Evolutionary conservation across 2,888 invertebrate genomes (phyloP), one percentile per base, ranked within the genome.

Genomic region (Spatulosminthurus flaviceps): DNA sequence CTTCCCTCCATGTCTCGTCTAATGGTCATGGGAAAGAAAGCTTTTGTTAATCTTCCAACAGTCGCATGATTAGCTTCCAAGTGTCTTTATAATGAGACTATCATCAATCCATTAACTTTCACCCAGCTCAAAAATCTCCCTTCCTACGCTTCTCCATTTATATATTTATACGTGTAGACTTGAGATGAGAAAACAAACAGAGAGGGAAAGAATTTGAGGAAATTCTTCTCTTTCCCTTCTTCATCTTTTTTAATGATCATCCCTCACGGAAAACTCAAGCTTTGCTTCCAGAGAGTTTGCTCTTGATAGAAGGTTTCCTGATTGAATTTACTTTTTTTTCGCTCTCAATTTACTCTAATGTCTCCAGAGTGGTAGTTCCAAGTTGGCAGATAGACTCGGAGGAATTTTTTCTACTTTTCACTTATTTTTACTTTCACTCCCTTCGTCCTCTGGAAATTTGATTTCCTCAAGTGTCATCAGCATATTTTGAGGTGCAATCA

Each of bases 261-360:
- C 34, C 34, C 34, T 34, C n/a, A n/a, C 5, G 34, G 34, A 34
- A 34, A 34, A 34, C 34, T 34, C 5, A 34, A 34, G 34, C 34
- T 34, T 9, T 34, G 34, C 34, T 34, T 51, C 9, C n/a, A n/a
- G 16, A n/a, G n/a, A 16, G 1, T 51, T n/a, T 13, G 2, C 51
- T 51, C 16, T 2, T 51, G 19, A 51, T 19, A 51, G 51, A 13
- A 51, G 51, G 16, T 51, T 51, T 51, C 1, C 1, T 75, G 64
- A 75, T 75, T 75, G 70, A 71, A 70, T 71, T 78, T 78, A 19
- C 34, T 2, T 78, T 60, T 78, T 70, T 70, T 76, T 67, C 66
- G 42, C 67, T 67, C 60, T 70, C 77, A 28, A 71, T 78, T 77
- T 29, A 26, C 34, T 70, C 42, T 26, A 75, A 75, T 29, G 64